Evolutionary conservation across 1,140 invertebrate species (phyloP).

Genomic region (Drosophila aff.): DNA sequence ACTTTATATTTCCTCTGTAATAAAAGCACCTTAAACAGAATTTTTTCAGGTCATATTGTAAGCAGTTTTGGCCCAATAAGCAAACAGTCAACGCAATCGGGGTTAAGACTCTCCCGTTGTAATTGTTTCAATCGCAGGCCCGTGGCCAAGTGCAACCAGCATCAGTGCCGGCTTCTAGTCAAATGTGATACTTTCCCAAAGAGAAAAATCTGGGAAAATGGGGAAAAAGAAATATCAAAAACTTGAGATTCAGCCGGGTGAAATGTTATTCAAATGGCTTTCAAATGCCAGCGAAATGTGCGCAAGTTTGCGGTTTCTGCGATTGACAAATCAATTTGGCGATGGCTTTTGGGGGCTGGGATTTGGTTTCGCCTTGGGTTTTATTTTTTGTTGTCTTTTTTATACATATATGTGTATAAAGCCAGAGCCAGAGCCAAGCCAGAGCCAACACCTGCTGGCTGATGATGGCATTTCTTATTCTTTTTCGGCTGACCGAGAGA

Average conservation of each 20-base stretch:
- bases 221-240: conserved; percentile 44
- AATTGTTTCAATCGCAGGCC: conserved; percentile 32
- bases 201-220: conserved; percentile 10
- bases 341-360: conserved; percentile 55
- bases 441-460: conserved; percentile 74
- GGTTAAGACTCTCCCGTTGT: conserved; percentile 13
- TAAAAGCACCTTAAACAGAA: conserved; percentile 5
- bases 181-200: conserved; percentile 73
- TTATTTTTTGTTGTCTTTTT: conserved; percentile 32
- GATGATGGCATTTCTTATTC: conserved; percentile 59
- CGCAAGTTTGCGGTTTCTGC: conserved; percentile 74
- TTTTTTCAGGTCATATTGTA: conserved; percentile 2
- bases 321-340: conserved; percentile 82
- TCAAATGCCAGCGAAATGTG: conserved; percentile 79
- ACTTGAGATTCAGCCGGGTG: conserved; percentile 47
- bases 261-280: conserved; percentile 80
- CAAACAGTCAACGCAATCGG: conserved; percentile 29
- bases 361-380: conserved; percentile 40
- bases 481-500: conserved; percentile 54
- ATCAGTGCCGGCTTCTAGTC: conserved; percentile 47
- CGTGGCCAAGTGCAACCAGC: conserved; percentile 58
- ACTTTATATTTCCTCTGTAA: too few species aligned
- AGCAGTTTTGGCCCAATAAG: conserved; percentile 5
- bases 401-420: not conserved
- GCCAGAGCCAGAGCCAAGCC: conserved; percentile 3